These are phyloP conservation scores for Meda fulgida DNA, from an alignment of 2,797 vertebrate species.

Conservation along the genomic window DNA sequence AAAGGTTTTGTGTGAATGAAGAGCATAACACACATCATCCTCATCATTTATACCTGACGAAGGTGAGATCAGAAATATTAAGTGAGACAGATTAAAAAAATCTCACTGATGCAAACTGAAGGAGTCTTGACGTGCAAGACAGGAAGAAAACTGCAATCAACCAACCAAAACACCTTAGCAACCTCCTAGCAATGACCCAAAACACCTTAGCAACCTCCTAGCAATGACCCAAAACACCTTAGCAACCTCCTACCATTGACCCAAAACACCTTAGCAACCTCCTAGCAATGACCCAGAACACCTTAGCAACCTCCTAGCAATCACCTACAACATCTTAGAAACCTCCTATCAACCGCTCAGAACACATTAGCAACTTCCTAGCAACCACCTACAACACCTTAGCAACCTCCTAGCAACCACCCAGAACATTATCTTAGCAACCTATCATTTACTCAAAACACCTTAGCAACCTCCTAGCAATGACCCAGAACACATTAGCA, in stretches of 20 bases:
- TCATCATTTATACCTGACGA: not conserved
- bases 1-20: not conserved
- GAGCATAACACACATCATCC: not conserved
- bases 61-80: not conserved
- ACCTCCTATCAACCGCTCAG: too few species aligned
- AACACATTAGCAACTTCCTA: too few species aligned
- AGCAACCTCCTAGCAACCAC: not conserved
- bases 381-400: too few species aligned
- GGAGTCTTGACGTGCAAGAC: not conserved
- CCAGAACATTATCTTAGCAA: too few species aligned
- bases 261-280: too few species aligned
- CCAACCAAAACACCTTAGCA: not conserved
- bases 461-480: too few species aligned
- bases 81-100: not conserved
- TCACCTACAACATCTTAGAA: too few species aligned
- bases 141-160: not conserved
- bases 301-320: too few species aligned
- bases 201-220: not conserved
- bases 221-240: not conserved
- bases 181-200: not conserved
- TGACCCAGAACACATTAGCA: too few species aligned
- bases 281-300: too few species aligned
- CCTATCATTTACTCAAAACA: fast-evolving
- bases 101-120: not conserved
- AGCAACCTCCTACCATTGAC: not conserved